Base-by-base conservation (phyloP, 2,888 invertebrate genomes). In the Volucella inanis region DNA sequence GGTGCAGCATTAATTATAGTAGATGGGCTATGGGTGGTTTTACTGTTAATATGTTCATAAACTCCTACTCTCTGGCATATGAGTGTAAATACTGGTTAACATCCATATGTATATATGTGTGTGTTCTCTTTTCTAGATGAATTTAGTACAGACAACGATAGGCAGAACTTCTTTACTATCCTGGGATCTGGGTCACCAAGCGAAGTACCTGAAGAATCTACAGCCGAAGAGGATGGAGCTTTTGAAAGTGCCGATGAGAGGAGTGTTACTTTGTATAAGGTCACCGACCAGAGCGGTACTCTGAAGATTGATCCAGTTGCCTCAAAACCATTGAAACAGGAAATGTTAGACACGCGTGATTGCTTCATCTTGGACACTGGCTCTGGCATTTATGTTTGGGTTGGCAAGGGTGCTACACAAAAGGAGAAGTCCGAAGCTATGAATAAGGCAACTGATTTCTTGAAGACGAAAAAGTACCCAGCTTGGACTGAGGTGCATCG, bases 381-480 rank as follows among this genome's bases (percentile, higher is more conserved):
- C 0, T 95, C 96, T 0, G 96, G 96, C 59, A 94, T 97, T 55
- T 97, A 95, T 90, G 96, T 96, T 0, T 97, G 97, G 97, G 94
- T 96, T 47, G 97, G 97, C 1, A 96, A 95, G 88, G 94, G 95
- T 68, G 94, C 96, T 41, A 95, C 95, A 0, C 92, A 93, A 41
- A 93, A 95, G 91, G 97, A 97, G 92, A 96, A 96, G 89, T 90
- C 93, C 0, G 95, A 96, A 90, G 94, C 96, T 0, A 95, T 96
- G 94, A 92, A 93, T n/a, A 95, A 95, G 88, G 96, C 96, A 0
- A 94, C 96, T 77, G 94, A 92, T 87, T 95, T 93, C 88, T 90
- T 94, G 89, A 93, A 91, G 87, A 93, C 93, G 2, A 95, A 95
- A 89, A 96, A 95, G 71, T 96, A 96, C 90, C 96, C 97, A 0